A percentile compares a stretch with the other conserved stretches of the same genome.
Evolutionary conservation across 2,888 invertebrate genomes (phyloP).

Genomic region (Agriotes lineatus): DNA sequence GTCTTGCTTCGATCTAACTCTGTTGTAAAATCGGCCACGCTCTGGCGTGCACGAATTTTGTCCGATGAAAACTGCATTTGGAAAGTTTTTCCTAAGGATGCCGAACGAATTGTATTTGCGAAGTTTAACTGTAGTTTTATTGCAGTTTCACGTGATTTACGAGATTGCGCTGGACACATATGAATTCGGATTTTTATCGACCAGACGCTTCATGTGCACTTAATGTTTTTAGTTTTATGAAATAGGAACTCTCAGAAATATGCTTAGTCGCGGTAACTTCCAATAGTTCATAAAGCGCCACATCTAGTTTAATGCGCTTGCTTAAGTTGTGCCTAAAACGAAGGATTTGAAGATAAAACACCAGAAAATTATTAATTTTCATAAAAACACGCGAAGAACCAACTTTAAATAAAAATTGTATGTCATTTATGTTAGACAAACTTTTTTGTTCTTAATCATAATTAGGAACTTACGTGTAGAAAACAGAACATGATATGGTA

Average conservation of each 20-base stretch:
- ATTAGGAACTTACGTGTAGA: not conserved
- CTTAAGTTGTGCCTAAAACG: too few species aligned
- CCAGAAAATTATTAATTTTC: too few species aligned
- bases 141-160: slow-evolving; percentile 26
- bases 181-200: slow-evolving; percentile 19
- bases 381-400: not conserved
- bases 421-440: too few species aligned
- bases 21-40: slow-evolving; percentile 21
- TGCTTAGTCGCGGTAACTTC: too few species aligned
- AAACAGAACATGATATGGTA: slow-evolving; percentile 1
- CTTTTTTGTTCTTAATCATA: not conserved
- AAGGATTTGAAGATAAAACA: too few species aligned
- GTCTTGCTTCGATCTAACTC: slow-evolving; percentile 21
- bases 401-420: not conserved
- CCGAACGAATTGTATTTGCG: slow-evolving; percentile 20
- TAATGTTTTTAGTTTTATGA: too few species aligned
- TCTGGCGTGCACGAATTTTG: not conserved
- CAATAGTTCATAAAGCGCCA: too few species aligned
- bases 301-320: too few species aligned
- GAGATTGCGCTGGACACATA: slow-evolving; percentile 9
- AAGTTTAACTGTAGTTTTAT: slow-evolving; percentile 28
- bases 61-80: slow-evolving; percentile 19
- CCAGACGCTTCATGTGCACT: not conserved
- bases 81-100: slow-evolving; percentile 1
- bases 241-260: too few species aligned